These are phyloP conservation scores for Hydrolagus affinis DNA, from an alignment of 2,113 vertebrate species.

Conservation along the genomic window DNA sequence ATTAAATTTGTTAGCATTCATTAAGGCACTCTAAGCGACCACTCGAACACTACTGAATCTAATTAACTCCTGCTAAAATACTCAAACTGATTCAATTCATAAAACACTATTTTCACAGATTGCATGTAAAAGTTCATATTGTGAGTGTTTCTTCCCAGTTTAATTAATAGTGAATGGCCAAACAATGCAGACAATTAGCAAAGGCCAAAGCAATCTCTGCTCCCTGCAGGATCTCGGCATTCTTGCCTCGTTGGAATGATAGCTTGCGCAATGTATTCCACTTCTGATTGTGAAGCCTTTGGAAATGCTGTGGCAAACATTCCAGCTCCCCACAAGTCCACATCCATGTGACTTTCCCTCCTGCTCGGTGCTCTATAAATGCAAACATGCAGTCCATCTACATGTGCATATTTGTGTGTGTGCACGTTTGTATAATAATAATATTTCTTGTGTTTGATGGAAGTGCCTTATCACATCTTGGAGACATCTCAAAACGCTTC, in stretches of 20 bases:
- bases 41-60: constrained; percentile 44
- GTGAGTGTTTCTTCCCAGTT: not conserved
- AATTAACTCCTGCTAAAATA: constrained; percentile 36
- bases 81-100: constrained; percentile 40
- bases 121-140: not conserved
- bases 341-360: constrained; percentile 47
- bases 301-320: constrained; percentile 70
- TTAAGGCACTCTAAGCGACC: constrained; percentile 43
- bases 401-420: too few relatives aligned
- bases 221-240: constrained; percentile 10
- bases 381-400: too few relatives aligned
- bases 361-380: too few relatives aligned
- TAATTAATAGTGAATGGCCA: constrained; percentile 19
- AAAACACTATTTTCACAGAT: constrained; percentile 26
- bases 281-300: constrained; percentile 58
- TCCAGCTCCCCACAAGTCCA: constrained; percentile 52
- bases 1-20: constrained; percentile 41
- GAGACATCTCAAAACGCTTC: too few relatives aligned
- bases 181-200: constrained; percentile 27
- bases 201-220: not conserved
- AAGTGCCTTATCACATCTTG: too few relatives aligned
- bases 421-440: too few relatives aligned
- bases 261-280: constrained; percentile 32
- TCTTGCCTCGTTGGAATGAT: constrained; percentile 32
- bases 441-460: too few relatives aligned